A percentile compares a stretch with the other conserved stretches of the same genome.
phyloP scores from a whole-genome alignment of 2,113 vertebrate genomes.

The human (Homo sapiens) region DNA sequence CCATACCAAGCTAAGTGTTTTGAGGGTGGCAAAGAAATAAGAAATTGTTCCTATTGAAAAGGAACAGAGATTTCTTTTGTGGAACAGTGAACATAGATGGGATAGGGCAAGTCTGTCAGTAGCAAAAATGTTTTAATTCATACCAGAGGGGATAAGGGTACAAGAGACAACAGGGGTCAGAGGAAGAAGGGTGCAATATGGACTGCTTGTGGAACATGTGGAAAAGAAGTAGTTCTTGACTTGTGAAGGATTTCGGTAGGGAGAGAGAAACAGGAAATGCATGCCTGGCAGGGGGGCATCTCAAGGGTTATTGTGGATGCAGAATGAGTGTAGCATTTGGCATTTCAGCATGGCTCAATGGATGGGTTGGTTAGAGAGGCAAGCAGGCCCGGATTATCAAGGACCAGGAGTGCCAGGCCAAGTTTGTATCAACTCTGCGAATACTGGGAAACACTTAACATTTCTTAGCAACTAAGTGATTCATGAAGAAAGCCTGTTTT shows the following conservation, averaged over 20 bases:
- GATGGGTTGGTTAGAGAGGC: neutral
- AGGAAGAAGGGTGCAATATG: neutral
- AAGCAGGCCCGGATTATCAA: neutral
- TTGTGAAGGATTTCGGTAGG: neutral
- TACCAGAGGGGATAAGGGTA: neutral
- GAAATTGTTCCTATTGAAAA: neutral
- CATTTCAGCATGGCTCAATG: neutral
- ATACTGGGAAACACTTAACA: neutral
- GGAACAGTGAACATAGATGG: neutral
- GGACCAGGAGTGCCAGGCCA: neutral
- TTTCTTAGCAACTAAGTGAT: neutral
- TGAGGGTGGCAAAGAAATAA: neutral
- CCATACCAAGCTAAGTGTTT: neutral
- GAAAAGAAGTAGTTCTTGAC: neutral
- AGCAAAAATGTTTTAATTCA: neutral
- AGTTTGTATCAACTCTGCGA: neutral
- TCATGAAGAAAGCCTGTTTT: neutral
- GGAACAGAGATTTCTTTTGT: neutral
- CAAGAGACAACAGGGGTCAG: neutral
- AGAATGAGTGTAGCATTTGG: neutral
- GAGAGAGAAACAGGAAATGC: neutral
- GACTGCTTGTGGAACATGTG: neutral
- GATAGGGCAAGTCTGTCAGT: neutral
- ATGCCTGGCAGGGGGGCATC: neutral
- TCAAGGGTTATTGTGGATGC: neutral